These are phyloP conservation scores for Tachina grossa DNA, from an alignment of 2,888 invertebrate species.

Conservation along the genomic window DNA sequence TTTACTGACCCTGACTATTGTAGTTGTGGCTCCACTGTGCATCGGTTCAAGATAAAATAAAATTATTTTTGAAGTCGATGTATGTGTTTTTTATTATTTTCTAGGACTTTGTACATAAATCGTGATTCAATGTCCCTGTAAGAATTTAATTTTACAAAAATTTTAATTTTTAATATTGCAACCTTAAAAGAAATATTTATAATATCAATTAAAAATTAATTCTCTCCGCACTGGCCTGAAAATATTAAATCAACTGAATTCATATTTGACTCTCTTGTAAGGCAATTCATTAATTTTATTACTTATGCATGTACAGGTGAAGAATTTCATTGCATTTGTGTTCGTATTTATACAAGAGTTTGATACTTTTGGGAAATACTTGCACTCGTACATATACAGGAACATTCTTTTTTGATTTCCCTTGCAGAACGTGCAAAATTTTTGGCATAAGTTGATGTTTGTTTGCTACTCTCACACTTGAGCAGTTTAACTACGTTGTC, in stretches of 20 bases:
- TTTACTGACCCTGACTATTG: too few relatives aligned
- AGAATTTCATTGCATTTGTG: not conserved
- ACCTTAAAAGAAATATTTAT: not conserved
- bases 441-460: slow-evolving; percentile 11
- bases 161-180: not conserved
- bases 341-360: slow-evolving; percentile 39
- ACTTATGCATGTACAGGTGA: slow-evolving; percentile 21
- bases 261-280: slow-evolving; percentile 40
- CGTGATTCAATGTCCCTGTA: too few relatives aligned
- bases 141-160: too few relatives aligned
- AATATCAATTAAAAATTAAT: slow-evolving; percentile 22
- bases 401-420: slow-evolving; percentile 32
- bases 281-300: slow-evolving; percentile 54
- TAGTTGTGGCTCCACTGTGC: too few relatives aligned
- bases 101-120: too few relatives aligned
- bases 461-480: not conserved
- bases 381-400: not conserved
- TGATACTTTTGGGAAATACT: slow-evolving; percentile 35
- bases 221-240: not conserved
- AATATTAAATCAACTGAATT: slow-evolving; percentile 42
- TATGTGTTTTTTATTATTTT: too few relatives aligned
- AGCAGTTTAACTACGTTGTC: not conserved
- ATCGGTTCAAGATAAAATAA: too few relatives aligned
- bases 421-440: slow-evolving; percentile 22
- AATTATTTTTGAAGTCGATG: too few relatives aligned